These are phyloP conservation scores for Solea senegalensis DNA, from an alignment of 2,113 vertebrate genomes.

Conservation along the genomic window DNA sequence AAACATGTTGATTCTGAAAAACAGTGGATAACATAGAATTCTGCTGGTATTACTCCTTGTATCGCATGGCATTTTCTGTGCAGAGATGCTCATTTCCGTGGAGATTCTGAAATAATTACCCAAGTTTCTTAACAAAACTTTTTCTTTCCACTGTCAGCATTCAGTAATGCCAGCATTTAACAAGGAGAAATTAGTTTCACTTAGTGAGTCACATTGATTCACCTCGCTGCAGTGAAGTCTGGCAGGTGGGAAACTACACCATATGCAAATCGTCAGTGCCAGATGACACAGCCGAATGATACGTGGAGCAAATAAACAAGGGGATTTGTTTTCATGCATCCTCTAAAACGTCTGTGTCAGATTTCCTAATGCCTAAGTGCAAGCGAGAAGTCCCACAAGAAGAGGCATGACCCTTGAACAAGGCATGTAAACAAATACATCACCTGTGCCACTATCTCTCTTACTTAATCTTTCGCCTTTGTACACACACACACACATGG, in stretches of 20 bases:
- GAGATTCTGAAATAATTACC: constrained; percentile 40
- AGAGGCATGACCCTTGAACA: constrained; percentile 53
- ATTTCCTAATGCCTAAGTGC: constrained; percentile 1
- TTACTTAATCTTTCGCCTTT: constrained; percentile 44
- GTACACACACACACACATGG: constrained; percentile 22
- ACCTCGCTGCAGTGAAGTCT: constrained; percentile 42
- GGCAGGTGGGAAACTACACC: constrained; percentile 15
- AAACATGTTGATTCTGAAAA: background rate
- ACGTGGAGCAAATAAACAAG: constrained; percentile 23
- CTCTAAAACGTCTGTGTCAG: constrained; percentile 25
- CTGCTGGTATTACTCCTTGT: constrained; percentile 10
- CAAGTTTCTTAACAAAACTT: constrained; percentile 32
- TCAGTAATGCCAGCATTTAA: constrained; percentile 38
- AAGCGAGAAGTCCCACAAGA: constrained; percentile 3
- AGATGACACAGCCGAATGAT: constrained; percentile 35
- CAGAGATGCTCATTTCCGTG: constrained; percentile 24
- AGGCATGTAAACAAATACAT: constrained; percentile 66
- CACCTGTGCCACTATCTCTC: constrained; percentile 48
- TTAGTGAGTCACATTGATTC: constrained; percentile 59
- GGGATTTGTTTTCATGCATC: constrained; percentile 24
- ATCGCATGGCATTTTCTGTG: background rate
- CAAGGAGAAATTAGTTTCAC: constrained; percentile 54
- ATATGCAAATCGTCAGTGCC: constrained; percentile 40
- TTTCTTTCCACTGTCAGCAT: constrained; percentile 32
- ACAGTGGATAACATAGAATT: background rate